A percentile compares a stretch with the other conserved stretches of the same genome.
phyloP scores from a whole-genome alignment of 2,888 invertebrate genomes.

The Allacma fusca region DNA sequence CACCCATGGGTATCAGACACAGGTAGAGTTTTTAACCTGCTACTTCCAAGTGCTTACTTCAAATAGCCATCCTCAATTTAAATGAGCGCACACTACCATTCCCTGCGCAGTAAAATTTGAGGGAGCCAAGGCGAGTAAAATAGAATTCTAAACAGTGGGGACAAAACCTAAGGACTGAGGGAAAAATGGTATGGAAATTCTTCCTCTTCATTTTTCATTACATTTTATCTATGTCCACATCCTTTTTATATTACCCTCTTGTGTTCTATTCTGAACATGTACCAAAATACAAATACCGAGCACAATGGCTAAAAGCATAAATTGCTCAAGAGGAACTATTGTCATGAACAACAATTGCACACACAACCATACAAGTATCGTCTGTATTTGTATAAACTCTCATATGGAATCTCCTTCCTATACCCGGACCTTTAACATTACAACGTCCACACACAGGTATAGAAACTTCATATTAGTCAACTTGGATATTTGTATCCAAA shows the following conservation, averaged over 20 bases:
- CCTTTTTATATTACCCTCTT: conserved; percentile 3
- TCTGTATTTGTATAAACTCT: background rate
- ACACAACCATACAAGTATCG: background rate
- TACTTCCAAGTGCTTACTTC: no score
- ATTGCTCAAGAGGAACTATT: conserved; percentile 24
- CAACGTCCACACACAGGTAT: no score
- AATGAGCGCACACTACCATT: no score
- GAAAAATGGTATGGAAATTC: conserved; percentile 27
- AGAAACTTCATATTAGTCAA: no score
- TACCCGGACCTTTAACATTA: no score
- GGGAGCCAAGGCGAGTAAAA: background rate
- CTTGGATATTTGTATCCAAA: background rate
- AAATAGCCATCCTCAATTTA: no score
- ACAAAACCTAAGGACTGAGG: no score
- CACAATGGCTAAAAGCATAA: conserved; percentile 33
- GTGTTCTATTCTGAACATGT: conserved; percentile 30
- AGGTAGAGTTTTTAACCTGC: no score
- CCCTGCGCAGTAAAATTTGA: no score
- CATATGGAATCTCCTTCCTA: background rate
- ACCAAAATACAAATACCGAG: conserved; percentile 28
- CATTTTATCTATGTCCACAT: conserved; percentile 19
- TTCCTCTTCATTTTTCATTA: conserved; percentile 36
- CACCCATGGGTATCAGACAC: no score
- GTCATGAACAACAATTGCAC: background rate
- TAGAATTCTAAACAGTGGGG: background rate